These are phyloP conservation scores for Oreochromis spilurus DNA, from an alignment of 2,113 vertebrate species.

Conservation along the genomic window DNA sequence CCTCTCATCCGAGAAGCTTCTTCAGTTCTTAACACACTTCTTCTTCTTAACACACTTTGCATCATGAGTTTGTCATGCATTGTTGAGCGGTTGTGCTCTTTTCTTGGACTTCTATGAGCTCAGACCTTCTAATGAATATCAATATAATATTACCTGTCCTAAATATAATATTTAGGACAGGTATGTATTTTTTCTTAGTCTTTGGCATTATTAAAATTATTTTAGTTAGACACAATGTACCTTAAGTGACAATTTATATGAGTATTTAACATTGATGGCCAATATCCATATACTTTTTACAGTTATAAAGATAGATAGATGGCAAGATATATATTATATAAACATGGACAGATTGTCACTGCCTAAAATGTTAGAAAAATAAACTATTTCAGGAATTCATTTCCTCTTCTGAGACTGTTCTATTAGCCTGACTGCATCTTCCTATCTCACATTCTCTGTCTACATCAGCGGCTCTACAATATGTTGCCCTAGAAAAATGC, in stretches of 20 bases:
- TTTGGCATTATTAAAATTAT: neutral
- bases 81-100: neutral
- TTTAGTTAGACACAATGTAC: neutral
- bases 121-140: neutral
- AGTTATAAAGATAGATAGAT: neutral
- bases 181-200: neutral
- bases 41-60: neutral
- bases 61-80: neutral
- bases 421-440: neutral
- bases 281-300: neutral
- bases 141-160: neutral
- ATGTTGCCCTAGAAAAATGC: slow-evolving; percentile 43
- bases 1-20: no score
- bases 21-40: no score
- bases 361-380: slow-evolving; percentile 31
- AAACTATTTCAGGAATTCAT: neutral
- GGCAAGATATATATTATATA: neutral
- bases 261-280: neutral
- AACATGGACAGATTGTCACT: slow-evolving; percentile 5
- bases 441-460: neutral
- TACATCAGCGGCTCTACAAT: slow-evolving; percentile 1
- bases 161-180: neutral
- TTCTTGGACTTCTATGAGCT: neutral
- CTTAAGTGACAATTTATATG: neutral
- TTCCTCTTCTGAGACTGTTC: neutral